Base-by-base conservation (phyloP, 1,140 invertebrate species). In the Drosophila albomicans region DNA sequence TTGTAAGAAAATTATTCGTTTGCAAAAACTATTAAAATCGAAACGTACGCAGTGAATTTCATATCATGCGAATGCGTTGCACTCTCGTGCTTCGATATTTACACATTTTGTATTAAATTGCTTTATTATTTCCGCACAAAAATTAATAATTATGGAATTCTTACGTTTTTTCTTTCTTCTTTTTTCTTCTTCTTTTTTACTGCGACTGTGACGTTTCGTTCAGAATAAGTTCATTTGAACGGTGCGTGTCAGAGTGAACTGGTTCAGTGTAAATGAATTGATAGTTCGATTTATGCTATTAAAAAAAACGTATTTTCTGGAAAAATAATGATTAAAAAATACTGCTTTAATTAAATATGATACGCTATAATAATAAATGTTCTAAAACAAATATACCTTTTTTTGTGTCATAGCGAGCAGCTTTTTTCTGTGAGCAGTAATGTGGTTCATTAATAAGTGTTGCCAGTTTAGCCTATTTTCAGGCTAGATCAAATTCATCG, bases 111-210 rank as follows among this genome's bases (percentile, higher is more conserved):
- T 25, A 69, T 54, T 28, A 38, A 74, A 67, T 80, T 66, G 10
- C 25, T 62, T 49, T 25, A n/a, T 68, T 88, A 65, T 52, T 43
- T 63, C 45, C 28, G 13, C 51, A 56, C 73, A 78, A 58, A 87
- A 75, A 64, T 72, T 62, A 58, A 71, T 65, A 75, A 65, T 65
- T 65, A 46, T 71, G 73, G 59, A 84, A 77, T 82, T 87, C 82
- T 87, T 87, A 87, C 82, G 77, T 87, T 88, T 87, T 57, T 57
- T 57, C 54, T 57, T 86, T 69, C 72, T 84, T 87, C 77, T 84
- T 86, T 82, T 79, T 82, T 81, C 75, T 67, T 81, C 35, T 57
- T 57, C 35, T 57, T 57, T 41, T 52, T 77, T 46, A 73, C 32
- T 73, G 65, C 65, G 65, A 69, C 15, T 57, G 54, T 57, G 52